Conservation (phyloP, 2,113 vertebrate genomes). For the Nothoprocta pentlandii region DNA sequence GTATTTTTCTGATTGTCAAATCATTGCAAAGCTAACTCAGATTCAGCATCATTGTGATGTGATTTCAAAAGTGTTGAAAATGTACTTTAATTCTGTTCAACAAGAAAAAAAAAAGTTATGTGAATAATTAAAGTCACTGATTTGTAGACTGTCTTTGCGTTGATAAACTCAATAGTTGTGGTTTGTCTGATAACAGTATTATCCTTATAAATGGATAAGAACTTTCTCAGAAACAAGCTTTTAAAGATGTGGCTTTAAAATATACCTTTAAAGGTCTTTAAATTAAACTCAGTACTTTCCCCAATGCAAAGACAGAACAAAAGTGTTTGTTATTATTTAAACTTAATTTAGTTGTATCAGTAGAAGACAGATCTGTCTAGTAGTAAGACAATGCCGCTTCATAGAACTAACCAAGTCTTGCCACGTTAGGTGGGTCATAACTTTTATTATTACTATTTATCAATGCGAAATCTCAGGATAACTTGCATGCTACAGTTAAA, state of each 20-base stretch:
- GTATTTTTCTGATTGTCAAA: background rate
- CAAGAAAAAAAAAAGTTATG: background rate
- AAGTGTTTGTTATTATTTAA: rapidly evolving
- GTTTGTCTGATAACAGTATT: background rate
- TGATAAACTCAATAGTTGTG: background rate
- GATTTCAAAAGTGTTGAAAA: background rate
- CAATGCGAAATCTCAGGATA: background rate
- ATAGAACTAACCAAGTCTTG: background rate
- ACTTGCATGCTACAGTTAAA: background rate
- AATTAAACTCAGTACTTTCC: background rate
- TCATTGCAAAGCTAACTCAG: background rate
- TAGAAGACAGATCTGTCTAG: background rate
- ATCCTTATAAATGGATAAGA: background rate
- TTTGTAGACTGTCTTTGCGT: background rate
- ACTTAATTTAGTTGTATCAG: background rate
- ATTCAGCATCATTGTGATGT: background rate
- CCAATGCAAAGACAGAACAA: background rate
- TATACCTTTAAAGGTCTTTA: background rate
- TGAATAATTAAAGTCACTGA: background rate
- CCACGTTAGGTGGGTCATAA: background rate
- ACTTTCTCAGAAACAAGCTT: background rate
- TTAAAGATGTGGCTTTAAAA: background rate
- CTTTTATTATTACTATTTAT: background rate
- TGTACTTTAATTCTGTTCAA: background rate
- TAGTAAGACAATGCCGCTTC: background rate